Conservation (phyloP, 2,113 vertebrate species). For the Corythaixoides concolor region DNA sequence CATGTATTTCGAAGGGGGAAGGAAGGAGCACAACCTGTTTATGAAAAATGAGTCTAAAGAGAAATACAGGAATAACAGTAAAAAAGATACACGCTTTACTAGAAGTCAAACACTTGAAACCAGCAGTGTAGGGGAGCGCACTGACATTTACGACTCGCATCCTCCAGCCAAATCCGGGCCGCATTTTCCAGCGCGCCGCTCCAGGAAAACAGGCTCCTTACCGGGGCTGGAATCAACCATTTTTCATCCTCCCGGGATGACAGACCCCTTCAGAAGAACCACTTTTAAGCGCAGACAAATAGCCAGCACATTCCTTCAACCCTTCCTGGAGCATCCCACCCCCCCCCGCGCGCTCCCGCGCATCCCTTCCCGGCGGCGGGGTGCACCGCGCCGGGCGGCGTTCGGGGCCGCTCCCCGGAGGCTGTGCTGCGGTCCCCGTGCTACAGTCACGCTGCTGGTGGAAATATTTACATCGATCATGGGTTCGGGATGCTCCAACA, state of each 20-base stretch:
- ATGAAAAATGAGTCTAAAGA: accelerated
- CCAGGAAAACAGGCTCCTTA: neutral
- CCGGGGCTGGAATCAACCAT: constrained; percentile 64
- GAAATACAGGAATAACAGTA: neutral
- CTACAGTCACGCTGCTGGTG: neutral
- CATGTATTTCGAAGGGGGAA: accelerated
- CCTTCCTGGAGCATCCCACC: neutral
- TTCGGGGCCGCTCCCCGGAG: too few relatives aligned
- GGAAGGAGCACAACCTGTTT: neutral
- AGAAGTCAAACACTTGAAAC: too few relatives aligned
- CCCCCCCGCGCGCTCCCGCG: neutral
- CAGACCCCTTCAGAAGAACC: neutral
- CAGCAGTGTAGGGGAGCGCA: accelerated
- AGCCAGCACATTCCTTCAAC: constrained; percentile 4
- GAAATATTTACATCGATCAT: neutral
- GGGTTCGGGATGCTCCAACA: neutral
- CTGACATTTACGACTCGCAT: neutral
- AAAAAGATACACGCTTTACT: too few relatives aligned
- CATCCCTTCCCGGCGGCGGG: too few relatives aligned
- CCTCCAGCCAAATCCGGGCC: neutral
- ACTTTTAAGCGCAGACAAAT: neutral
- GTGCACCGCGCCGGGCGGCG: neutral
- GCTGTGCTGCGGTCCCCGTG: neutral
- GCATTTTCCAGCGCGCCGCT: neutral
- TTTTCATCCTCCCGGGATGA: constrained; percentile 45